These are phyloP conservation scores for Exephanes ischioxanthus DNA, from an alignment of 2,888 invertebrate genomes.

Conservation along the genomic window DNA sequence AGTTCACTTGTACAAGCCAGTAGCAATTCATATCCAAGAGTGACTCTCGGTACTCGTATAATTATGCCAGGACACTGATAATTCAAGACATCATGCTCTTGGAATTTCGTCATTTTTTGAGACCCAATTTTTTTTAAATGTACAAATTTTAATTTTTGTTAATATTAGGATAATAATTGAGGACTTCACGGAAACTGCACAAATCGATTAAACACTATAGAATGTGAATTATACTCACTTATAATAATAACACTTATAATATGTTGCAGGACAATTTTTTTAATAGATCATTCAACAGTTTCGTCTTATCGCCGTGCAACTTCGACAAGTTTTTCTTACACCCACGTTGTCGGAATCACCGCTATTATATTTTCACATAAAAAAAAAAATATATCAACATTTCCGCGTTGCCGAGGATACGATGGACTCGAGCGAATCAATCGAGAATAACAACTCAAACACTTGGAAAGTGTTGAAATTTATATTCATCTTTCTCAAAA, in stretches of 20 bases:
- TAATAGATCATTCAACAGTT: neutral
- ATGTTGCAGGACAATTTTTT: conserved; percentile 3
- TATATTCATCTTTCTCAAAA: neutral
- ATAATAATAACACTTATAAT: conserved; percentile 4
- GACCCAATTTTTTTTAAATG: neutral
- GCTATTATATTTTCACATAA: conserved; percentile 38
- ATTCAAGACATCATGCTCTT: neutral
- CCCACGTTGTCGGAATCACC: neutral
- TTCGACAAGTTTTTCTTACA: neutral
- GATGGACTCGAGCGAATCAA: neutral
- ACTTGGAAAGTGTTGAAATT: neutral
- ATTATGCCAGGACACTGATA: neutral
- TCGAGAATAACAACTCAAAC: conserved; percentile 8
- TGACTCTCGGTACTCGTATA: neutral
- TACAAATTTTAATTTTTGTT: neutral
- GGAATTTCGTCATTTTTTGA: neutral
- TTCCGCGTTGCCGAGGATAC: conserved; percentile 59
- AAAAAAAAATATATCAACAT: conserved; percentile 41
- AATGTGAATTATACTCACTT: conserved; percentile 20
- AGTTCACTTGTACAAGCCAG: conserved; percentile 19
- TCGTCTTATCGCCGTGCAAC: neutral
- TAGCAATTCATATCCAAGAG: neutral
- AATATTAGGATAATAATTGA: neutral
- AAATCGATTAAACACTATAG: conserved; percentile 27
- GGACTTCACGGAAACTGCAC: neutral